phyloP scores from a whole-genome alignment of 2,797 vertebrate species.

The Todus mexicanus region DNA sequence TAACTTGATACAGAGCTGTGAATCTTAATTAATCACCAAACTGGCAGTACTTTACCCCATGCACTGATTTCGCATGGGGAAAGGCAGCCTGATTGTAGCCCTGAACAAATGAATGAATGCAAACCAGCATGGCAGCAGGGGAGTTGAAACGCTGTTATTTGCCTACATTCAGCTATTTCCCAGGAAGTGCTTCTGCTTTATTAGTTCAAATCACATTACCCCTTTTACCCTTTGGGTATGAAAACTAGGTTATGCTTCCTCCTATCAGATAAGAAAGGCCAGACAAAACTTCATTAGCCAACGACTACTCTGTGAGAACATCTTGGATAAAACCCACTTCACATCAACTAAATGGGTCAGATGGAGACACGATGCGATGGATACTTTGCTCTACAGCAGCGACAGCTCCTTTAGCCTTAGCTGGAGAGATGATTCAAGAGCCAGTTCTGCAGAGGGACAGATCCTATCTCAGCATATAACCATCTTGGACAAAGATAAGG shows the following conservation, averaged over 20 bases:
- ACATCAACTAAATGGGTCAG: neutral
- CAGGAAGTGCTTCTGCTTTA: neutral
- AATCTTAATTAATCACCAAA: constrained; percentile 32
- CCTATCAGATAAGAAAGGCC: neutral
- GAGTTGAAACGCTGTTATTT: neutral
- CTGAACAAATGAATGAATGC: neutral
- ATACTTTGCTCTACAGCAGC: neutral
- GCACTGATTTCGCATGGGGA: neutral
- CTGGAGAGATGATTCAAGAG: neutral
- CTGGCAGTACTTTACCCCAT: neutral
- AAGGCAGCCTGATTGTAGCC: neutral
- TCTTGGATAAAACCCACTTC: neutral
- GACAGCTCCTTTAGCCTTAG: neutral
- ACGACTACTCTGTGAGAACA: neutral
- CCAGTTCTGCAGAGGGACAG: neutral
- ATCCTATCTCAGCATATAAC: neutral
- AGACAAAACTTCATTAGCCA: neutral
- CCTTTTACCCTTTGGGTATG: neutral
- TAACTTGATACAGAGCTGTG: neutral
- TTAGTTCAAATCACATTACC: neutral
- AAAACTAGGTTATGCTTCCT: neutral
- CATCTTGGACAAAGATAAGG: neutral
- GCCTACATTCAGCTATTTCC: neutral
- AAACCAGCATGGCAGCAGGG: neutral
- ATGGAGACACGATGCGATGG: neutral